A percentile compares a stretch with the other conserved stretches of the same genome.
Conservation (phyloP, 2,113 vertebrate genomes). For the Halcyon senegalensis region DNA sequence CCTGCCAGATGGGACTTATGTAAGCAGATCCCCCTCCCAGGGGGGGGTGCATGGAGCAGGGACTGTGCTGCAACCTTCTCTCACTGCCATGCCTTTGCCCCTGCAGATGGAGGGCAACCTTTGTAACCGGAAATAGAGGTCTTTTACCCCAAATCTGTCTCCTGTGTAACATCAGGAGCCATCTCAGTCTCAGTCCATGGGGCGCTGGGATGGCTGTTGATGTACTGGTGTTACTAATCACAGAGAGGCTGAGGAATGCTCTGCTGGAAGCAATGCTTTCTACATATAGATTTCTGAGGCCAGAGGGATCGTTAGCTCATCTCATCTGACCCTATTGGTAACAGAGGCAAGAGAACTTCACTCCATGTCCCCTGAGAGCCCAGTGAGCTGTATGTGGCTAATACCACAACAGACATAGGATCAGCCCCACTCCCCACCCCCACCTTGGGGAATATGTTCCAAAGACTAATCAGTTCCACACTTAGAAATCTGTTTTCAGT, state of each 20-base stretch:
- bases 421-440: no score
- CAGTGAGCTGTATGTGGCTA: neutral
- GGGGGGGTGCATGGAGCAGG: neutral
- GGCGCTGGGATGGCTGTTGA: neutral
- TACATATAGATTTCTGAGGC: neutral
- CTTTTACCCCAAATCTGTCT: neutral
- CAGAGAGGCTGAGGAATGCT: constrained; percentile 13
- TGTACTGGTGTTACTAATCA: neutral
- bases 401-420: neutral
- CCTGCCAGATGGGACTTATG: neutral
- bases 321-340: neutral
- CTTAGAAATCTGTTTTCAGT: constrained; percentile 51
- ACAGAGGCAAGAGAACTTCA: neutral
- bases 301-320: neutral
- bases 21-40: neutral
- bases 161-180: neutral
- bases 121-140: neutral
- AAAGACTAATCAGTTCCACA: constrained; percentile 58
- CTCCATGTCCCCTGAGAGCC: neutral
- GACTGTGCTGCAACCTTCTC: neutral
- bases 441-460: neutral
- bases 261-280: neutral
- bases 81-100: neutral
- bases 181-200: neutral
- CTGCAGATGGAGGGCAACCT: neutral